Conservation (phyloP, 2,797 vertebrate species). For the Apogon hyalosoma region DNA sequence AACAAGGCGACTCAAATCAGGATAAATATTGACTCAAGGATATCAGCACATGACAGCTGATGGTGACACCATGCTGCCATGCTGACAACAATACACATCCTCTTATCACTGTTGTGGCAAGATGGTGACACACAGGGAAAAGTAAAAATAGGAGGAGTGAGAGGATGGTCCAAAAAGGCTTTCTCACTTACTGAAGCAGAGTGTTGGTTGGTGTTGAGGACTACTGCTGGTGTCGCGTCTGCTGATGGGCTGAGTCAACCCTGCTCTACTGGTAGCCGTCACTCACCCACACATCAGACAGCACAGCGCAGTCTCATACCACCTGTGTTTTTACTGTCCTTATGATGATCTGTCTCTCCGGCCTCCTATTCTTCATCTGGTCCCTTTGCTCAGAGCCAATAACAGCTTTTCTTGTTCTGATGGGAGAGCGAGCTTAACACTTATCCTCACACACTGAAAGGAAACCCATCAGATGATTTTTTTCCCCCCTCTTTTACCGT, state of each 20-base stretch:
- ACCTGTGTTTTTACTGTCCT: constrained; percentile 63
- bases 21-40: constrained; percentile 56
- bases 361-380: constrained; percentile 38
- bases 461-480: constrained; percentile 11
- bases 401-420: constrained; percentile 17
- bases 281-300: constrained; percentile 70
- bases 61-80: constrained; percentile 26
- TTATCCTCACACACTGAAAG: constrained; percentile 11
- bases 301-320: constrained; percentile 56
- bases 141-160: constrained; percentile 23
- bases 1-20: constrained; percentile 57
- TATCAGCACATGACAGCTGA: constrained; percentile 54
- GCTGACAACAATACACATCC: constrained; percentile 49
- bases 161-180: constrained; percentile 16
- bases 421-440: constrained; percentile 6
- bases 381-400: constrained; percentile 33
- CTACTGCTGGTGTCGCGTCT: constrained; percentile 57
- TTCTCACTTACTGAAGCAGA: constrained; percentile 15
- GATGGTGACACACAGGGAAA: constrained; percentile 35
- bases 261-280: constrained; percentile 74
- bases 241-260: constrained; percentile 67
- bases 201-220: constrained; percentile 41
- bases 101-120: constrained; percentile 30
- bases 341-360: constrained; percentile 46
- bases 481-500: neutral